phyloP scores from a whole-genome alignment of 1,140 invertebrate genomes.

The Alviniconcha marisindica region DNA sequence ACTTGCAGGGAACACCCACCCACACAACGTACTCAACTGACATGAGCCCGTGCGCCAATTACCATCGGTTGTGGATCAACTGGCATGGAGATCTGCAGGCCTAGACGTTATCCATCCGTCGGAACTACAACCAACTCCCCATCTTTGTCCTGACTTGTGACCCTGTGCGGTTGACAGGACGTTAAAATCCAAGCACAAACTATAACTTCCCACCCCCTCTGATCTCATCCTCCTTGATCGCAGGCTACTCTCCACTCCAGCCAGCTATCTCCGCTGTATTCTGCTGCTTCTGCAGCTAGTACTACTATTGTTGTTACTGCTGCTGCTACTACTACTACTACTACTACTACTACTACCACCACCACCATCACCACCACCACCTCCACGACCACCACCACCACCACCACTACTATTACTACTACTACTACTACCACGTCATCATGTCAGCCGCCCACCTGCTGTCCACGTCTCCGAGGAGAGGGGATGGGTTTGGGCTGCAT shows the following conservation, averaged over 20 bases:
- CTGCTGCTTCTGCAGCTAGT: background rate
- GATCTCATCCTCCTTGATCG: background rate
- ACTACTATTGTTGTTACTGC: background rate
- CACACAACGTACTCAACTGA: no score
- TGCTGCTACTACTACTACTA: background rate
- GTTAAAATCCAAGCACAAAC: background rate
- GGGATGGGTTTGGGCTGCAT: background rate
- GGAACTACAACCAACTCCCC: no score
- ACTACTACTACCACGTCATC: constrained; percentile 11
- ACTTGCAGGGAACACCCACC: no score
- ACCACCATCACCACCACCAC: constrained; percentile 23
- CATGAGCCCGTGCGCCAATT: no score
- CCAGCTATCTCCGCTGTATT: background rate
- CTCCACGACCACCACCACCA: constrained; percentile 11
- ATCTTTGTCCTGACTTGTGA: no score
- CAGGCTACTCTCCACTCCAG: background rate
- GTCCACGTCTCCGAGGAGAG: background rate
- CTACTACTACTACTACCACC: background rate
- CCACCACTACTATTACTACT: background rate
- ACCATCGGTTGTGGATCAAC: no score
- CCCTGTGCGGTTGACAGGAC: no score
- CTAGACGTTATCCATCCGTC: no score
- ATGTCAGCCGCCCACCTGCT: background rate
- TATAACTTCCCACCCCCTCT: background rate
- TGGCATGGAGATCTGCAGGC: no score